A percentile compares a stretch with the other conserved stretches of the same genome.
phyloP scores from a whole-genome alignment of 30 jellyfish, hydroid and myxozoan species.

The Clytia hemisphaerica region DNA sequence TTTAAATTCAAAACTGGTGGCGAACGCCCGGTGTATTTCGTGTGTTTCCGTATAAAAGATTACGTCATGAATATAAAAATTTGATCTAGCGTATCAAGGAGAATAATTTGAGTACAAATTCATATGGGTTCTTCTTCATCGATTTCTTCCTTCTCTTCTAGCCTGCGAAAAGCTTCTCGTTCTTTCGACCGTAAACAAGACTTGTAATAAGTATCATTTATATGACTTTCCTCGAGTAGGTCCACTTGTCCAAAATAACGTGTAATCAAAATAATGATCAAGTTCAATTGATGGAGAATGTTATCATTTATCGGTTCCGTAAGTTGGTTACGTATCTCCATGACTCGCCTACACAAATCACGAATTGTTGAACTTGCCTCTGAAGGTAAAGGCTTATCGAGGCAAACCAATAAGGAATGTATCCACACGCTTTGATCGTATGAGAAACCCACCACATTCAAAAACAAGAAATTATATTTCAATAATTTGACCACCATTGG shows the following conservation, averaged over 20 bases:
- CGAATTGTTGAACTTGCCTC: constrained; percentile 18
- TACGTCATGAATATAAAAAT: no score
- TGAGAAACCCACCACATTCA: constrained; percentile 4
- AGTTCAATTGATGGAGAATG: neutral
- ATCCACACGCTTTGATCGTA: constrained; percentile 22
- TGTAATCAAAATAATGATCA: constrained; percentile 8
- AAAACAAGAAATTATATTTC: neutral
- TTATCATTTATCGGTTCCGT: constrained; percentile 3
- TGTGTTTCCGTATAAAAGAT: no score
- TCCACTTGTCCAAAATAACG: constrained; percentile 24
- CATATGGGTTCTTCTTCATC: no score
- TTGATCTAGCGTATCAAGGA: no score
- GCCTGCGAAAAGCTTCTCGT: no score
- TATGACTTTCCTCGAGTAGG: no score
- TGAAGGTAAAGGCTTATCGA: constrained; percentile 24
- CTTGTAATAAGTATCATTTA: no score
- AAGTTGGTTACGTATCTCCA: neutral
- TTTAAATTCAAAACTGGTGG: no score
- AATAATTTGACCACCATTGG: constrained; percentile 10
- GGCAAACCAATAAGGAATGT: constrained; percentile 3
- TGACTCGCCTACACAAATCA: constrained; percentile 9
- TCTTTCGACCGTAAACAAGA: no score
- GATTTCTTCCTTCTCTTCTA: no score
- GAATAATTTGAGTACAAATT: no score
- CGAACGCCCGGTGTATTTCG: no score